Evolutionary conservation across 2,797 vertebrate genomes (phyloP).

Genomic region (Eidolon dupreanum): DNA sequence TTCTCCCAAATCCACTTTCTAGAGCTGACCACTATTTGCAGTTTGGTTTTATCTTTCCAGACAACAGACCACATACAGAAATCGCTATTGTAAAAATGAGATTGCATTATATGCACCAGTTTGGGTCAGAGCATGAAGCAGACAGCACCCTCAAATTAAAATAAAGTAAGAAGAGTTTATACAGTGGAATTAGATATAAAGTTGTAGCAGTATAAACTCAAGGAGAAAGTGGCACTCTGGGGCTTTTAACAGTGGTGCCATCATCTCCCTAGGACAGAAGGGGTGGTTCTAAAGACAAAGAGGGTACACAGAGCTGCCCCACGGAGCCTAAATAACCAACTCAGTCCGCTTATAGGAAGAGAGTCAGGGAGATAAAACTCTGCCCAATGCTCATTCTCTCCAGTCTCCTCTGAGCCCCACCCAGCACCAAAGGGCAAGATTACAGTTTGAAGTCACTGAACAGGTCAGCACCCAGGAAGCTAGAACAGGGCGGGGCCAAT

Average conservation of each 20-base stretch:
- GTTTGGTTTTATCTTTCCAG: not conserved
- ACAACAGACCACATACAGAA: not conserved
- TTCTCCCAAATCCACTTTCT: not conserved
- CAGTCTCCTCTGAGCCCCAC: not conserved
- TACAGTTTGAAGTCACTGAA: not conserved
- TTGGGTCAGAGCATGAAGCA: not conserved
- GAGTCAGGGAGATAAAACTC: not conserved
- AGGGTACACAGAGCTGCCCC: rapidly evolving
- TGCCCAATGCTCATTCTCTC: not conserved
- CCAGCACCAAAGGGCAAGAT: not conserved
- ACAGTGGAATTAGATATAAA: not conserved
- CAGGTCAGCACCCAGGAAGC: too few species aligned
- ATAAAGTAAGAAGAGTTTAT: not conserved
- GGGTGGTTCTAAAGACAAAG: not conserved
- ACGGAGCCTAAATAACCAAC: not conserved
- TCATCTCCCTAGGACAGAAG: not conserved
- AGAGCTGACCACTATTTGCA: not conserved
- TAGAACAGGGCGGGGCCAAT: rapidly evolving
- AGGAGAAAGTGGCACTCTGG: rapidly evolving
- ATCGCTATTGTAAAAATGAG: not conserved
- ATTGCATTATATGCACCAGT: not conserved
- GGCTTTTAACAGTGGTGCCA: not conserved
- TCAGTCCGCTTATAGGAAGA: not conserved
- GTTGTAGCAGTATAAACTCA: not conserved
- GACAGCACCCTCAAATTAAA: not conserved